phyloP scores from a whole-genome alignment of 2,113 vertebrate species.

The Nipponia nippon region DNA sequence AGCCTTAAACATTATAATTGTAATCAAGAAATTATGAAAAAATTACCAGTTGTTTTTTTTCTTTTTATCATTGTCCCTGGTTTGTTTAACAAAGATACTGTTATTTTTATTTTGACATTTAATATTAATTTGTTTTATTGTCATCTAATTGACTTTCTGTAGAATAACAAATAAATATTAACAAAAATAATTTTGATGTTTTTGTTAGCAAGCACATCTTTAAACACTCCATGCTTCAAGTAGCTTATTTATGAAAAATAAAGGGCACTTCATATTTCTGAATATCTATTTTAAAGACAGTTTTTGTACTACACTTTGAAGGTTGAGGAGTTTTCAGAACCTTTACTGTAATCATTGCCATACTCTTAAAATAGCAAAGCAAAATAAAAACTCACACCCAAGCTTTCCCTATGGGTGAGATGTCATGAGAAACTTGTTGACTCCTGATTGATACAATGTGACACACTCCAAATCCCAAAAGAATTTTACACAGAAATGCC shows the following conservation, averaged over 20 bases:
- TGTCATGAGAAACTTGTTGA: conserved; percentile 13
- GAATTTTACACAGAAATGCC: neutral
- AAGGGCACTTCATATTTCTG: neutral
- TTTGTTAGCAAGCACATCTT: neutral
- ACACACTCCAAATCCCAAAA: neutral
- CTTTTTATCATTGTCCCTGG: neutral
- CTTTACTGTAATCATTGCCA: neutral
- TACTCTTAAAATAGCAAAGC: neutral
- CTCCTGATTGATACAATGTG: conserved; percentile 13
- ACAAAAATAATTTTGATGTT: neutral
- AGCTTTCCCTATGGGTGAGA: conserved; percentile 1
- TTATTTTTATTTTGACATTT: neutral
- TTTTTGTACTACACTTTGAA: neutral
- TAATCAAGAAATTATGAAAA: neutral
- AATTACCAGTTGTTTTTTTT: neutral
- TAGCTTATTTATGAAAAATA: neutral
- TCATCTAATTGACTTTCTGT: neutral
- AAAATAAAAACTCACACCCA: neutral
- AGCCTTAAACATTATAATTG: neutral
- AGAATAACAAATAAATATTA: neutral
- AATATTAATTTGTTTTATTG: neutral
- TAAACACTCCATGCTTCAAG: neutral
- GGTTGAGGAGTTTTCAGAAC: neutral
- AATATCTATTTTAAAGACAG: neutral
- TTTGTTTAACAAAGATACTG: neutral